Evolutionary conservation across 37 sponge, comb jelly and placozoan genomes (phyloP), one percentile per base, ranked within the genome.

Genomic region (Oscarella lobularis): DNA sequence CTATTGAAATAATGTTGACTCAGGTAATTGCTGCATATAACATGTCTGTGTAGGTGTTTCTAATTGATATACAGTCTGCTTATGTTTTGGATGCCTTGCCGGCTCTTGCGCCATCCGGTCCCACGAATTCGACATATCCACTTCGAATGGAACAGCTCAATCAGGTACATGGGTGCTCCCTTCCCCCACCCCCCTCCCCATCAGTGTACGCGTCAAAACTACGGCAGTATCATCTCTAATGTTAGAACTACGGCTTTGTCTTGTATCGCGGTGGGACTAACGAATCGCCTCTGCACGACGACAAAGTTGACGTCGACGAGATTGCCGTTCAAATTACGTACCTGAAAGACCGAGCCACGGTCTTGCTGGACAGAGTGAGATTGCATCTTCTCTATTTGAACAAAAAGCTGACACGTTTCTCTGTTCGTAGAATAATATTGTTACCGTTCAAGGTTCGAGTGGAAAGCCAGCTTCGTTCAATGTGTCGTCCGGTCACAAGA

Each of bases 241-340:
- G 79, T 20, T 89, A 95, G 67, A 83, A 75, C 73, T 95, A 79
- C 77, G 96, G 96, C 2, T 90, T 86, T 74, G 76, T 95, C 0
- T 3, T 86, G 31, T 95, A 95, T 48, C 60, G 60, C 20, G 60
- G 60, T 27, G 20, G 9, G 14, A 48, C 60, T 48, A 9, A 48
- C 60, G 60, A 48, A 48, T 48, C 60, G 20, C 9, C 20, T 48
- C 20, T 20, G 14, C 60, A 48, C 9, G 14, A 9, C 9, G n/a
- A n/a, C n/a, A n/a, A n/a, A n/a, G n/a, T n/a, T n/a, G n/a, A n/a
- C n/a, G 60, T 20, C 20, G 60, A 48, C 20, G 60, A 48, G 60
- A 48, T 48, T 48, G 60, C 20, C 14, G 60, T 48, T 48, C 14
- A 48, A 20, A 9, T 48, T 20, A 48, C 14, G 9, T 48, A 48